Conservation (phyloP, 2,113 vertebrate genomes). For the Pterophyllum scalare region DNA sequence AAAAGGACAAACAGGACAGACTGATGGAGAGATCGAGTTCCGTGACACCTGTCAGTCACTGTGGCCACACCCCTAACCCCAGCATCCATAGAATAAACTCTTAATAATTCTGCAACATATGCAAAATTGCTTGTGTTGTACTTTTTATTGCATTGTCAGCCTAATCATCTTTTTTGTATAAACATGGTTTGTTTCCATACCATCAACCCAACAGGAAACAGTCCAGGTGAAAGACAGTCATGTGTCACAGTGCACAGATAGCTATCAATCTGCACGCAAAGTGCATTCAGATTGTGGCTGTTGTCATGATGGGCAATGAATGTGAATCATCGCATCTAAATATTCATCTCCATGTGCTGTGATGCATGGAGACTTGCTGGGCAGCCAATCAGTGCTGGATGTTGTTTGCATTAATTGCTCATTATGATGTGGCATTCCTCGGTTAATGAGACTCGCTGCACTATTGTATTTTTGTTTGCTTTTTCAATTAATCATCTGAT, state of each 20-base stretch:
- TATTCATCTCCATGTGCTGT: neutral
- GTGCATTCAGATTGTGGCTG: neutral
- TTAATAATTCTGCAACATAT: neutral
- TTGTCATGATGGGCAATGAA: slow-evolving; percentile 10
- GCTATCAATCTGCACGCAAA: neutral
- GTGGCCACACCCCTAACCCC: neutral
- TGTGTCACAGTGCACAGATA: neutral
- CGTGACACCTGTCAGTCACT: neutral
- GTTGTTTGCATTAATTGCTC: slow-evolving; percentile 40
- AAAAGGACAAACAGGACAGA: neutral
- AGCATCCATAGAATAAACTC: neutral
- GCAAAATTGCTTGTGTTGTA: neutral
- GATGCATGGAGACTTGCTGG: slow-evolving; percentile 24
- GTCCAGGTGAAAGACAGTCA: neutral
- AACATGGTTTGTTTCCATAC: neutral
- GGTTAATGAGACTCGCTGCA: slow-evolving; percentile 43
- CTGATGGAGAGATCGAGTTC: neutral
- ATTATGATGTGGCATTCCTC: slow-evolving; percentile 33
- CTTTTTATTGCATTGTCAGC: neutral
- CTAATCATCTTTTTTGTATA: neutral
- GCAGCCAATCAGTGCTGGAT: slow-evolving; percentile 41
- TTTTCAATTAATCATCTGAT: slow-evolving; percentile 46
- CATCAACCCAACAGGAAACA: neutral
- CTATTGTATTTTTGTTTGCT: slow-evolving; percentile 35
- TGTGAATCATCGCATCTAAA: slow-evolving; percentile 30